Evolutionary conservation across 2,113 vertebrate species (phyloP), one percentile per base, ranked within the genome.

Genomic region (Oplegnathus fasciatus): DNA sequence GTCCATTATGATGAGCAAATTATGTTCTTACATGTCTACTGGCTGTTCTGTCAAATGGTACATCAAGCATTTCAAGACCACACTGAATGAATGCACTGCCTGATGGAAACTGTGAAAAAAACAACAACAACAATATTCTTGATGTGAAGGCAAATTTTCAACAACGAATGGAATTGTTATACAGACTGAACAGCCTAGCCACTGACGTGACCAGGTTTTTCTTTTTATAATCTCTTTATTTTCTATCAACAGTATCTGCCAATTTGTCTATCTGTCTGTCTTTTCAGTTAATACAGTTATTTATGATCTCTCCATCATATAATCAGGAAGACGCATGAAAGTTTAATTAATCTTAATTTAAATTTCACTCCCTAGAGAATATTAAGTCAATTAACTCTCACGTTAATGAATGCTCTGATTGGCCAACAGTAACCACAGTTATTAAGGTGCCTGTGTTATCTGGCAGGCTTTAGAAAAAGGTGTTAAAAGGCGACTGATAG

Each of bases 1-100:
- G 91, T 93, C 91, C 86, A 90, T 91, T 88, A 90, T 90, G 91
- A 93, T 93, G 93, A 93, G 83, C 88, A 93, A 93, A 94, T 93
- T 85, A 93, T 91, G 83, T 83, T 88, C 88, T 90, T 90, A 91
- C 88, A 91, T 92, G 92, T 93, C 92, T 90, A 89, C 89, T 92
- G 92, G 93, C 88, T 89, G 84, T 89, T 91, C 90, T 91, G 86
- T 94, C 93, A 92, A 92, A 92, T 84, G 72, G 82, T 80, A 85
- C 86, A 87, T 84, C 88, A 72, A 86, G 79, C 83, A 86, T 89
- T 89, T 89, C 82, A 66, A 89, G 88, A 89, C 87, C 72, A 76
- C 89, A 79, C 87, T 79, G 32, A 75, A 55, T 54, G n/a, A 68
- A 80, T 17, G 60, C 67, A 37, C 65, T 34, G 82, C 55, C 82